These are phyloP conservation scores for Chironomus striatipennis DNA, from an alignment of 1,140 invertebrate species.

Conservation along the genomic window DNA sequence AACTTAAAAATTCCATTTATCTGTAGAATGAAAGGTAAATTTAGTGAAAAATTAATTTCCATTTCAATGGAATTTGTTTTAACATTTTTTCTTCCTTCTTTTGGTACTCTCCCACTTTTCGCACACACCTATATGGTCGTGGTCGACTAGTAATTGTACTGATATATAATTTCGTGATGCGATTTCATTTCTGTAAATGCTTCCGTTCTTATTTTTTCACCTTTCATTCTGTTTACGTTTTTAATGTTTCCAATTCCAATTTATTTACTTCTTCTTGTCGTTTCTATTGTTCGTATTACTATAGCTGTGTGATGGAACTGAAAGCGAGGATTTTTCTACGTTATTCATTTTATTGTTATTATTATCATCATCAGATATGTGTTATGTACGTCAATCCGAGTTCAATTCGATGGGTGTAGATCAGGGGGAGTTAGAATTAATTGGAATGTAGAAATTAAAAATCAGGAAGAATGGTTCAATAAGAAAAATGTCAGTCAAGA, in stretches of 20 bases:
- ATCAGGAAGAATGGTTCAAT: too few relatives aligned
- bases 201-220: neutral
- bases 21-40: neutral
- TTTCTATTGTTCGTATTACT: neutral
- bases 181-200: neutral
- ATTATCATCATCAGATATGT: neutral
- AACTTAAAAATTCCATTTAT: too few relatives aligned
- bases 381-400: neutral
- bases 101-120: neutral
- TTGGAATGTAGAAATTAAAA: too few relatives aligned
- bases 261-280: neutral
- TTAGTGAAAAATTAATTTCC: slow-evolving; percentile 20
- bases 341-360: neutral
- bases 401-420: too few relatives aligned
- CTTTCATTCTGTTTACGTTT: neutral
- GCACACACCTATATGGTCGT: neutral
- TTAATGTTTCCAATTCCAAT: neutral
- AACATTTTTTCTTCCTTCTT: neutral
- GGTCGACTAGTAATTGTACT: neutral
- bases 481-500: too few relatives aligned
- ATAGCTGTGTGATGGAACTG: neutral
- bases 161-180: neutral
- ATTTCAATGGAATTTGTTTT: slow-evolving; percentile 15
- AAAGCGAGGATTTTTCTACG: neutral
- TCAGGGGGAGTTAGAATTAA: too few relatives aligned